These are phyloP conservation scores for Antechinus flavipes DNA, from an alignment of 2,113 vertebrate species.

Conservation along the genomic window DNA sequence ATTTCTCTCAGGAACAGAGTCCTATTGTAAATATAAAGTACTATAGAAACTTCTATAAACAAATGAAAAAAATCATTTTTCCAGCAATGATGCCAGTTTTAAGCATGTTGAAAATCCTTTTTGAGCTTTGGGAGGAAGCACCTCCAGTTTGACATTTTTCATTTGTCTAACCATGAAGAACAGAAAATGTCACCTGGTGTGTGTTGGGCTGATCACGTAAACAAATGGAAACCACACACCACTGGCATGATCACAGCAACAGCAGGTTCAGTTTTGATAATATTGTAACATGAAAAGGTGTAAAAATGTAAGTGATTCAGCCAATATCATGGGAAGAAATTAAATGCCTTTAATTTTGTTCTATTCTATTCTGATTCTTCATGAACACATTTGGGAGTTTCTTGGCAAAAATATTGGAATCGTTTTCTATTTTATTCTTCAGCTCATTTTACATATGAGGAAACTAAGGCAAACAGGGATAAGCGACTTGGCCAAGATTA, in stretches of 20 bases:
- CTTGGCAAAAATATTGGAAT: neutral
- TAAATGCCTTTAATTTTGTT: constrained; percentile 45
- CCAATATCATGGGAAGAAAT: neutral
- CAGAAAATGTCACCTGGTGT: neutral
- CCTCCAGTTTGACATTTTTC: neutral
- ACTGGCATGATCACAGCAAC: neutral
- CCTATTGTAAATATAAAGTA: neutral
- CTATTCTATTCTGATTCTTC: neutral
- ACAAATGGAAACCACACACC: neutral
- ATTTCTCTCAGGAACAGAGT: constrained; percentile 5
- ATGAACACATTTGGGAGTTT: neutral
- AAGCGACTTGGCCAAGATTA: neutral
- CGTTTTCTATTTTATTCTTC: neutral
- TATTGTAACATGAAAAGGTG: neutral
- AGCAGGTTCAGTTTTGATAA: neutral
- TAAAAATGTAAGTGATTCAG: constrained; percentile 8
- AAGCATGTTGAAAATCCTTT: neutral
- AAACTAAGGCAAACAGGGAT: neutral
- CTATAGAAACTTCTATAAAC: constrained; percentile 16
- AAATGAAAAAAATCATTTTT: neutral
- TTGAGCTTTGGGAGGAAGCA: neutral
- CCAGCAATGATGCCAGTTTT: neutral
- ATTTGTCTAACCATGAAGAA: neutral
- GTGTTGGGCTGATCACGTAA: neutral
- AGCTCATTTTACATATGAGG: neutral